Conservation (phyloP, 2,113 vertebrate species). For the Rhinoderma darwinii region DNA sequence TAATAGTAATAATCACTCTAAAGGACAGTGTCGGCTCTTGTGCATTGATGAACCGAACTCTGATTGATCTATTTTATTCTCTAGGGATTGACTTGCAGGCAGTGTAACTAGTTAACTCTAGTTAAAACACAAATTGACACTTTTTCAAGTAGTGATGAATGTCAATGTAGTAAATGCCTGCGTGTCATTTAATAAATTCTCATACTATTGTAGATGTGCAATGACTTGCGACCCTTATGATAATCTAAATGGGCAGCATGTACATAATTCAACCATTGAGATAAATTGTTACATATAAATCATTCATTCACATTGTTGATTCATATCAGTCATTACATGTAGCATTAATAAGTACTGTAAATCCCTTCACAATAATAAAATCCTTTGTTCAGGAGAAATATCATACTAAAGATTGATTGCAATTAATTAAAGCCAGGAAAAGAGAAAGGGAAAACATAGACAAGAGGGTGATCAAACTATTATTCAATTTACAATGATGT, state of each 20-base stretch:
- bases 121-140: too few species aligned
- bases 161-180: background rate
- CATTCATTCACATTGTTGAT: constrained; percentile 36
- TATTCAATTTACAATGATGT: constrained; percentile 38
- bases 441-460: constrained; percentile 36
- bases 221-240: background rate
- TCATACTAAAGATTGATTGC: constrained; percentile 58
- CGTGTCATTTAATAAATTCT: background rate
- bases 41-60: too few species aligned
- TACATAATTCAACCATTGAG: constrained; percentile 18
- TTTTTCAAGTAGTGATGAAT: too few species aligned
- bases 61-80: too few species aligned
- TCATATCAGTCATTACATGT: constrained; percentile 51
- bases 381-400: constrained; percentile 49
- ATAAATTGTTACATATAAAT: constrained; percentile 47
- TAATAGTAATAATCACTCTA: too few species aligned
- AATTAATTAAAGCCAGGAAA: constrained; percentile 53
- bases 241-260: background rate
- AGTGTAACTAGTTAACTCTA: too few species aligned
- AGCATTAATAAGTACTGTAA: constrained; percentile 46
- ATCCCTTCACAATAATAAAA: constrained; percentile 57
- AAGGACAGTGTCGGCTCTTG: too few species aligned
- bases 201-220: background rate
- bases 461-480: constrained; percentile 40
- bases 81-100: too few species aligned